Percentiles rank a stretch among this genome's conserved stretches.
Evolutionary conservation across 2,888 invertebrate genomes (phyloP).

Genomic region (Drosophila buzzatii): DNA sequence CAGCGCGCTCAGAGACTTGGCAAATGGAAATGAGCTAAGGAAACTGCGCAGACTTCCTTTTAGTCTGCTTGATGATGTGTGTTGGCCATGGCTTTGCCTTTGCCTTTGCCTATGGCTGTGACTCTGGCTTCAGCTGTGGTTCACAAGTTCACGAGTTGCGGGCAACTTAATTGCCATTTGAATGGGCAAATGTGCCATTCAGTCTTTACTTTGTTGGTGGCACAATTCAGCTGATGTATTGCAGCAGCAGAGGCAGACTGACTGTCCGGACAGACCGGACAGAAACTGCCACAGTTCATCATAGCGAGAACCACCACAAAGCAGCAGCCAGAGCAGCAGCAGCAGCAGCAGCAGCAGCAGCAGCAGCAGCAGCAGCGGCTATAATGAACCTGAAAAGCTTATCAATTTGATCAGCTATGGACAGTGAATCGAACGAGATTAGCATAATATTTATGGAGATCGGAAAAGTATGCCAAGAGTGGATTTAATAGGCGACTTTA

Average conservation of each 20-base stretch:
- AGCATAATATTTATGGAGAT: slow-evolving; percentile 60
- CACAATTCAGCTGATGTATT: slow-evolving; percentile 73
- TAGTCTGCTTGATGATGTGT: slow-evolving; percentile 25
- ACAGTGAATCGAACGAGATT: slow-evolving; percentile 41
- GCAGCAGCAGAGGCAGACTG: slow-evolving; percentile 20
- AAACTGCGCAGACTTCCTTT: slow-evolving; percentile 68
- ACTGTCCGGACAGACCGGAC: slow-evolving; percentile 4
- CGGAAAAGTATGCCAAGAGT: slow-evolving; percentile 69
- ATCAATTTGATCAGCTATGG: slow-evolving; percentile 18
- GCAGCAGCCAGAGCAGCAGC: neutral
- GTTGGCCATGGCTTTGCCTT: slow-evolving; percentile 6
- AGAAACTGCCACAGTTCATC: slow-evolving; percentile 56
- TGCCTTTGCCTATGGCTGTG: slow-evolving; percentile 12
- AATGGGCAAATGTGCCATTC: slow-evolving; percentile 65
- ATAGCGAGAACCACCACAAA: slow-evolving; percentile 12
- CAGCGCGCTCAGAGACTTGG: slow-evolving; percentile 42
- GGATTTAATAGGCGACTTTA: slow-evolving; percentile 10
- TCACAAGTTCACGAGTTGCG: slow-evolving; percentile 81
- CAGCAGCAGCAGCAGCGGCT: neutral
- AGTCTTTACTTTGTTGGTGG: slow-evolving; percentile 69
- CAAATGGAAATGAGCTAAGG: slow-evolving; percentile 61
- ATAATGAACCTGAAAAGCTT: slow-evolving; percentile 36
- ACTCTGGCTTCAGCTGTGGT: slow-evolving; percentile 52
- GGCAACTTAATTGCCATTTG: slow-evolving; percentile 81
- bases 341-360: neutral